Evolutionary conservation across 2,797 vertebrate genomes (phyloP).

Genomic region (Passerculus sandwichensis): DNA sequence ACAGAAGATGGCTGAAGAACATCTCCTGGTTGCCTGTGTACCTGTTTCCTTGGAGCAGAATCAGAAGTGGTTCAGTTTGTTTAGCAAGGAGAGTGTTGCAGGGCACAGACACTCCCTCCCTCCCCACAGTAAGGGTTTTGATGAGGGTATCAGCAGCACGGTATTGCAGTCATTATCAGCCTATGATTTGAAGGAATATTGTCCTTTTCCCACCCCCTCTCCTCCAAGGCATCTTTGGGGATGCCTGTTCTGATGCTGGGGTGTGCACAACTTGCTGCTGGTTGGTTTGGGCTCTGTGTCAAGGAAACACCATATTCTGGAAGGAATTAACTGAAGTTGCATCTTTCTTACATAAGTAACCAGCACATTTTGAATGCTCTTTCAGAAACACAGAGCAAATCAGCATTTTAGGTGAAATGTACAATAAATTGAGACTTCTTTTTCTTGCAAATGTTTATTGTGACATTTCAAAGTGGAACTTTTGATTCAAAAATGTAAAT

Average conservation of each 20-base stretch:
- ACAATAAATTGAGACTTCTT: neutral
- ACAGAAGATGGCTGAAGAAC: neutral
- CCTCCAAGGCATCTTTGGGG: neutral
- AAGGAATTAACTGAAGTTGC: neutral
- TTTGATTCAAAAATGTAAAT: neutral
- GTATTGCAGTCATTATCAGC: neutral
- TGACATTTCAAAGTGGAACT: neutral
- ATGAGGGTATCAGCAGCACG: neutral
- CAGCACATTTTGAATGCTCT: rapidly evolving
- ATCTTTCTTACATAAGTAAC: neutral
- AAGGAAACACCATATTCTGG: neutral
- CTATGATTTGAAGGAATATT: neutral
- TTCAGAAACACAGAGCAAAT: neutral
- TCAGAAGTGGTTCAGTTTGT: neutral
- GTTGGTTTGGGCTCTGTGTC: neutral
- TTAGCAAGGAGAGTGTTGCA: neutral
- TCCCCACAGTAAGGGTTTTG: neutral
- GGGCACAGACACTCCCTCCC: too few relatives aligned
- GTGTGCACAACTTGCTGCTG: rapidly evolving
- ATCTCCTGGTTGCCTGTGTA: neutral
- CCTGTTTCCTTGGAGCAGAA: neutral
- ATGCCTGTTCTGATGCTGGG: neutral
- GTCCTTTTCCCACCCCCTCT: neutral
- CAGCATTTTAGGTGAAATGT: neutral
- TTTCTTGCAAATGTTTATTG: neutral